Evolutionary conservation across 2,797 vertebrate genomes (phyloP).

Genomic region (Pteronotus mesoamericanus): DNA sequence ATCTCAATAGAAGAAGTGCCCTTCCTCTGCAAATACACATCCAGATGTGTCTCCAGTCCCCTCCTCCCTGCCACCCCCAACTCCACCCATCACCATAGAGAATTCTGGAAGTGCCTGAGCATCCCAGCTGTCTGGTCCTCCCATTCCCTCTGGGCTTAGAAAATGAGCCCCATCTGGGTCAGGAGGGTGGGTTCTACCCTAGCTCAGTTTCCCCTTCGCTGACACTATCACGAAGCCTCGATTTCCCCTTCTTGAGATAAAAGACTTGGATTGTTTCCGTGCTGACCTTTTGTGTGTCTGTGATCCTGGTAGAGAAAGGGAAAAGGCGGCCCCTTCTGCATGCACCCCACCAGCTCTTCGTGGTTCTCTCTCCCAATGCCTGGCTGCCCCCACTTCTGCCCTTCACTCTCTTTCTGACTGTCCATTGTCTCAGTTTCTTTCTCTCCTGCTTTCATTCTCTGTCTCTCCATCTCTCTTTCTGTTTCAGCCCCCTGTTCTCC

Average conservation of each 20-base stretch:
- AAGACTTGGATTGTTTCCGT: neutral
- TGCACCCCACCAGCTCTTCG: accelerated
- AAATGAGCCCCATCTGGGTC: neutral
- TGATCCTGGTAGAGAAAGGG: neutral
- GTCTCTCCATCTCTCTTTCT: conserved; percentile 54
- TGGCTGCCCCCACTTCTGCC: neutral
- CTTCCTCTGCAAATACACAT: neutral
- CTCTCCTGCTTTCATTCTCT: conserved; percentile 45
- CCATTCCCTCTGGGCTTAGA: neutral
- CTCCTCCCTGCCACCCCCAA: neutral
- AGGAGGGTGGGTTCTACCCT: neutral
- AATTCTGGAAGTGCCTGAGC: neutral
- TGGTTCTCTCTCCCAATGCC: neutral
- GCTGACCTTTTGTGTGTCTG: neutral
- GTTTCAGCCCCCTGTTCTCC: conserved; percentile 37
- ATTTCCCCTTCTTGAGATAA: neutral
- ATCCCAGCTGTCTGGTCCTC: neutral
- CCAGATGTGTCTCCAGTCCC: neutral
- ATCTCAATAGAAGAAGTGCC: neutral
- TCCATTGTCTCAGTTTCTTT: conserved; percentile 47
- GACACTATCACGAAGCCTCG: neutral
- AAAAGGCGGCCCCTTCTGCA: neutral
- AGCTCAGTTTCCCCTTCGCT: neutral
- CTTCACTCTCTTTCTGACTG: conserved; percentile 58
- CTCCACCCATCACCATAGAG: neutral